Evolutionary conservation across 1,140 invertebrate genomes (phyloP).

Genomic region (Orchesella cincta): DNA sequence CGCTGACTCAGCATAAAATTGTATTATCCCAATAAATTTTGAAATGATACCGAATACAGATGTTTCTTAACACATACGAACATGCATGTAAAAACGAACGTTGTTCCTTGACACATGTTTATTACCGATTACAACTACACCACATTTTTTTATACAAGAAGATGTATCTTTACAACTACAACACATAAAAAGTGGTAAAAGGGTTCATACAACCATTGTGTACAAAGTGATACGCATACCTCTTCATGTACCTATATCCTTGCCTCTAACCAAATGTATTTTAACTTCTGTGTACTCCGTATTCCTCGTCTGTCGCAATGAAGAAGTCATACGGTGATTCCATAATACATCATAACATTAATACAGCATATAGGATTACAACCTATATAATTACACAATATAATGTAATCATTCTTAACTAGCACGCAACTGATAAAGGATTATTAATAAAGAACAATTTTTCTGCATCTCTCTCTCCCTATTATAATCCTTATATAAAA

Average conservation of each 20-base stretch:
- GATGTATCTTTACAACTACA: not conserved
- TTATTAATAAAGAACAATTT: no score
- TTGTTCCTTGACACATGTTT: not conserved
- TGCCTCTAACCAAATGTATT: not conserved
- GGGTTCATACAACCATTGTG: not conserved
- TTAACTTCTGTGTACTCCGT: not conserved
- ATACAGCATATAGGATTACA: no score
- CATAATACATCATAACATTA: no score
- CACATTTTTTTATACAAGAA: not conserved
- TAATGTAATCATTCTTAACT: no score
- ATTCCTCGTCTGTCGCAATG: not conserved
- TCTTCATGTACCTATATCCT: no score
- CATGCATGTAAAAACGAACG: not conserved
- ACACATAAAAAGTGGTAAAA: not conserved
- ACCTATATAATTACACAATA: no score
- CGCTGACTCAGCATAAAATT: constrained; percentile 20
- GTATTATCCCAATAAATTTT: not conserved
- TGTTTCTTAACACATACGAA: not conserved
- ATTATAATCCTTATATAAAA: not conserved
- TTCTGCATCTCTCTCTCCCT: constrained; percentile 14
- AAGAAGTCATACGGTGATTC: not conserved
- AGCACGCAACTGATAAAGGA: no score
- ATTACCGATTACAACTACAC: not conserved
- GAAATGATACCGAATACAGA: not conserved
- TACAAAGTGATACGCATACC: no score